phyloP scores from a whole-genome alignment of 2,888 invertebrate species.

The Drosophila acutilabella region DNA sequence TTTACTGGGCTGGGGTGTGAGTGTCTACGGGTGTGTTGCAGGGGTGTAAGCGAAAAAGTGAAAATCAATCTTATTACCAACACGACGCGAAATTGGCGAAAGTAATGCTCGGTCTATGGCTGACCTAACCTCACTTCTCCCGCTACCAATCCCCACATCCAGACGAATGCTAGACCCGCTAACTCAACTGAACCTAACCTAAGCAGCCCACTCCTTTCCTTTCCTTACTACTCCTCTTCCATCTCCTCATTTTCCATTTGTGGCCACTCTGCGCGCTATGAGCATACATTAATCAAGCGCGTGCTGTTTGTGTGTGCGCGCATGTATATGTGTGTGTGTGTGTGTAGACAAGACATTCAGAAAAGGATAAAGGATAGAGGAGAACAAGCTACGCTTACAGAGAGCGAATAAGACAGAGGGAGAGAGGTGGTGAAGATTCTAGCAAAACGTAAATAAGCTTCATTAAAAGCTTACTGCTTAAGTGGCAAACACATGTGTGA shows the following conservation, averaged over 20 bases:
- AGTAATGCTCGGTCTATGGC: slow-evolving; percentile 26
- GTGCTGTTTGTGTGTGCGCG: slow-evolving; percentile 14
- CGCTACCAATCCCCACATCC: neutral
- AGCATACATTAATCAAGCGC: slow-evolving; percentile 67
- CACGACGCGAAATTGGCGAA: slow-evolving; percentile 60
- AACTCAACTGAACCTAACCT: neutral
- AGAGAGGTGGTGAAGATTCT: neutral
- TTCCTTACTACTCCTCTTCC: neutral
- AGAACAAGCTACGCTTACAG: slow-evolving; percentile 10
- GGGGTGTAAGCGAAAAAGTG: slow-evolving; percentile 68
- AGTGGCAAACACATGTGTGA: slow-evolving; percentile 52
- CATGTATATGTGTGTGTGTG: slow-evolving; percentile 30
- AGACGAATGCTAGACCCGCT: slow-evolving; percentile 1
- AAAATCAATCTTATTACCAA: slow-evolving; percentile 81
- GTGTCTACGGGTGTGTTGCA: neutral
- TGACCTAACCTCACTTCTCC: neutral
- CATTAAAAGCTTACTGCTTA: slow-evolving; percentile 77
- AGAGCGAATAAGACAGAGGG: neutral
- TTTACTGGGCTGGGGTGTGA: neutral
- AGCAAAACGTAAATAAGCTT: slow-evolving; percentile 76
- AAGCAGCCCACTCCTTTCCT: neutral
- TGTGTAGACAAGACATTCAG: slow-evolving; percentile 50
- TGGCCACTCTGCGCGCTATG: slow-evolving; percentile 27
- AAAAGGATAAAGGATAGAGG: slow-evolving; percentile 1
- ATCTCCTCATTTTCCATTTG: neutral